phyloP scores from a whole-genome alignment of 2,113 vertebrate species.

The Telmatochromis bifrenatus region DNA sequence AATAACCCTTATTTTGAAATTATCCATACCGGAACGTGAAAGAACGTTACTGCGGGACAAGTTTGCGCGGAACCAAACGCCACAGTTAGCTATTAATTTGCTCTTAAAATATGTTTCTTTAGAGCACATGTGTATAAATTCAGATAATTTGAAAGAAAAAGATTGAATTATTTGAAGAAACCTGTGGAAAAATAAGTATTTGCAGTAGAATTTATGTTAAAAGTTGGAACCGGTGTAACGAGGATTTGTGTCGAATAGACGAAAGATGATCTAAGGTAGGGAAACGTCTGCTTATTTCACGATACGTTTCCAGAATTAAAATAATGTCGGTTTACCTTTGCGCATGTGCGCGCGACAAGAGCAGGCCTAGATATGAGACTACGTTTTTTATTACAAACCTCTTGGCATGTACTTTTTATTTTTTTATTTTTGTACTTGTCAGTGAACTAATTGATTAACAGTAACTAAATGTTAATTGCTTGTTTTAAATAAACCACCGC shows the following conservation, averaged over 20 bases:
- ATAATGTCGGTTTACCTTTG: neutral
- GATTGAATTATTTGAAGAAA: accelerated
- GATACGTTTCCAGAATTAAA: neutral
- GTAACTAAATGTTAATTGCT: neutral
- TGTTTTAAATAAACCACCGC: neutral
- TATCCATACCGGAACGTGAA: accelerated
- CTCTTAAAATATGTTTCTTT: neutral
- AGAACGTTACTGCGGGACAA: neutral
- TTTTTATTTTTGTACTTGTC: neutral
- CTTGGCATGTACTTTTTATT: neutral
- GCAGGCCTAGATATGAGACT: accelerated
- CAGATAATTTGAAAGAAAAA: accelerated
- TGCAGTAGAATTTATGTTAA: neutral
- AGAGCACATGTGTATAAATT: accelerated
- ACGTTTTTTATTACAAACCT: neutral
- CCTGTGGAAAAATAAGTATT: accelerated
- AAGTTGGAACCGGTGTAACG: conserved; percentile 29
- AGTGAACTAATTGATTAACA: neutral
- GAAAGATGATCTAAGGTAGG: neutral
- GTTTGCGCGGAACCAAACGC: neutral
- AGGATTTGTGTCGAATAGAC: conserved; percentile 19
- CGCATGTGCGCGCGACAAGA: accelerated
- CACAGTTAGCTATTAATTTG: neutral
- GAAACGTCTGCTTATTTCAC: neutral
- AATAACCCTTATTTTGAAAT: conserved; percentile 23